Evolutionary conservation across 2,113 vertebrate genomes (phyloP).

Genomic region (Bothrops jararaca): DNA sequence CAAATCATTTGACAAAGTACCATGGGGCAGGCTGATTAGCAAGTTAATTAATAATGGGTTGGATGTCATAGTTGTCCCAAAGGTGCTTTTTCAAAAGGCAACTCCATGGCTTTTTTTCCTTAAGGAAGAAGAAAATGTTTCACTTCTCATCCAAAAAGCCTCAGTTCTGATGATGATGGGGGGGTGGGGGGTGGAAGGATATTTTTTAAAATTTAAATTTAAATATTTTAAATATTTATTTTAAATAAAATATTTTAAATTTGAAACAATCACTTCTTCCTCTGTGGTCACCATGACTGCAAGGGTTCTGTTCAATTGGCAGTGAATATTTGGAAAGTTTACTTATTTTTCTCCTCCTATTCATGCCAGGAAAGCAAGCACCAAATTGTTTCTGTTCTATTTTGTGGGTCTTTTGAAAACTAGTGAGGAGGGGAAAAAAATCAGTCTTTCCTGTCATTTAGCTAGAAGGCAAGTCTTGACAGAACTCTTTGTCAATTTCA

Average conservation of each 20-base stretch:
- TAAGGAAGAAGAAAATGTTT: not conserved
- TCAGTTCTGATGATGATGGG: not conserved
- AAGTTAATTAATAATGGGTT: not conserved
- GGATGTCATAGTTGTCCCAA: not conserved
- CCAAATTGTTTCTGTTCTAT: not conserved
- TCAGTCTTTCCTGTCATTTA: not conserved
- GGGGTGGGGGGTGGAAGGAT: not conserved
- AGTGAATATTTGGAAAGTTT: not conserved
- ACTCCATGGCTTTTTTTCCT: not conserved
- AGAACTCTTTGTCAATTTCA: not conserved
- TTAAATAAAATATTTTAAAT: not conserved
- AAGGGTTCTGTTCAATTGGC: not conserved
- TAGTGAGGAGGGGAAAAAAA: not conserved
- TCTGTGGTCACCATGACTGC: not conserved
- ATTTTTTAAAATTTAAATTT: not conserved
- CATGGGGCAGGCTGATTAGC: not conserved
- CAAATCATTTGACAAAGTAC: not conserved
- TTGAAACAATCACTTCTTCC: not conserved
- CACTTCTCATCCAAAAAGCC: not conserved
- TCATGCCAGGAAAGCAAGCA: not conserved
- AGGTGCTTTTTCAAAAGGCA: not conserved
- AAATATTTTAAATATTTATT: not conserved
- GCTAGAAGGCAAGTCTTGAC: not conserved
- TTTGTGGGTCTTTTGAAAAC: not conserved
- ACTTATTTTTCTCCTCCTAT: not conserved